These are phyloP conservation scores for Scaeva pyrastri DNA, from an alignment of 2,888 invertebrate species.

Conservation along the genomic window DNA sequence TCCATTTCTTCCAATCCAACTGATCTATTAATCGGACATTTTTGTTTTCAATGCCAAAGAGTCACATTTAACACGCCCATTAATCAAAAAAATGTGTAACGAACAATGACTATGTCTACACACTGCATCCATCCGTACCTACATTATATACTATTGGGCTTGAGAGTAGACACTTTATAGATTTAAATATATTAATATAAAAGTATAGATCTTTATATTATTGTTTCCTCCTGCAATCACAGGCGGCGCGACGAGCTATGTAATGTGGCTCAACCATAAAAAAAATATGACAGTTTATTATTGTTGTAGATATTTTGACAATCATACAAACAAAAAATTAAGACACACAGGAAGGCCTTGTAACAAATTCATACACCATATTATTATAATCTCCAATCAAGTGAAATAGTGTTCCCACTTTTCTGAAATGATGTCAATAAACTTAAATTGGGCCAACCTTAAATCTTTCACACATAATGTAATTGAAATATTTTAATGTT, in stretches of 20 bases:
- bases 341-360: conserved; percentile 62
- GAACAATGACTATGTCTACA: conserved; percentile 1
- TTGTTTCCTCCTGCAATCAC: conserved; percentile 1
- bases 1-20: background rate
- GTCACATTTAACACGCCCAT: conserved; percentile 44
- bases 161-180: background rate
- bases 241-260: background rate
- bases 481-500: conserved; percentile 25
- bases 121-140: conserved; percentile 1
- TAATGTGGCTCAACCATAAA: background rate
- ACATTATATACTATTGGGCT: background rate
- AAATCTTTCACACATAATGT: conserved; percentile 22
- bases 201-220: background rate
- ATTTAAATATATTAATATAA: conserved; percentile 21
- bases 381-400: conserved; percentile 53
- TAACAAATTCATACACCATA: conserved; percentile 68
- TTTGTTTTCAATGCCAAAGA: conserved; percentile 58
- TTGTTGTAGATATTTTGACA: conserved; percentile 57
- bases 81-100: conserved; percentile 24
- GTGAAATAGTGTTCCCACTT: conserved; percentile 45
- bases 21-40: background rate
- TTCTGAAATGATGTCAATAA: conserved; percentile 56
- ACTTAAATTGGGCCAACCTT: conserved; percentile 65
- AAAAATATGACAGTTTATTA: background rate
- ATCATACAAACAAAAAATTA: conserved; percentile 19